Percentiles rank a stretch among this genome's conserved stretches.
These are phyloP conservation scores for Tuberolachnus salignus DNA, from an alignment of 2,888 invertebrate species.

Conservation along the genomic window DNA sequence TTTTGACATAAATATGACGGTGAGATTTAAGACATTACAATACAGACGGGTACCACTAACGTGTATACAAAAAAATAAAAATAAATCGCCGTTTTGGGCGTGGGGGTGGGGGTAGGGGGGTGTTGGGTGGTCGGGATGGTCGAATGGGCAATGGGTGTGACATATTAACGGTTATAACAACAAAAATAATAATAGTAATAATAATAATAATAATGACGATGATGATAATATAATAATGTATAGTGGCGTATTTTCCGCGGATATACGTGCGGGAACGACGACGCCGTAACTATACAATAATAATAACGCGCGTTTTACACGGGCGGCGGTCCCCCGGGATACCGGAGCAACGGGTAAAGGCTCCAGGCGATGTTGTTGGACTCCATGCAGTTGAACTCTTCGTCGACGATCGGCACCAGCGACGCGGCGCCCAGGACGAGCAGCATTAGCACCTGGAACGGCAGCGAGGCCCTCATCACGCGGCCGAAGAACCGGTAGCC, in stretches of 20 bases:
- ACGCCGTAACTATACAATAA: background rate
- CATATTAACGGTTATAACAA: too few species aligned
- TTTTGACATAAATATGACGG: background rate
- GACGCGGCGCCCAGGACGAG: constrained; percentile 91
- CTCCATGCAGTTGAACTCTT: constrained; percentile 84
- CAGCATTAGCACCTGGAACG: constrained; percentile 92
- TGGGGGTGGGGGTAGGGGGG: background rate
- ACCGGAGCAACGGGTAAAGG: constrained; percentile 86
- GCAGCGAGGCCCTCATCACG: constrained; percentile 88
- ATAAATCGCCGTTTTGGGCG: background rate
- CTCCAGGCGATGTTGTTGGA: constrained; percentile 82
- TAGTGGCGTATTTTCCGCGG: background rate
- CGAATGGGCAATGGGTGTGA: too few species aligned
- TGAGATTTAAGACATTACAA: background rate
- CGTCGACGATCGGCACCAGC: constrained; percentile 85
- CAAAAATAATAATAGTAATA: background rate
- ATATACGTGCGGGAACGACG: background rate
- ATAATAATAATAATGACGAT: background rate
- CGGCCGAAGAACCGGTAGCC: constrained; percentile 86
- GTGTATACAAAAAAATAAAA: constrained; percentile 2
- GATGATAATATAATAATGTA: background rate
- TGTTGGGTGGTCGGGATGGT: background rate
- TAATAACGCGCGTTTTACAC: background rate
- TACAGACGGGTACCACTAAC: too few species aligned
- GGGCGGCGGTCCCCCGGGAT: constrained; percentile 93